phyloP scores from a whole-genome alignment of 2,113 vertebrate genomes.

The Aegithalos caudatus region DNA sequence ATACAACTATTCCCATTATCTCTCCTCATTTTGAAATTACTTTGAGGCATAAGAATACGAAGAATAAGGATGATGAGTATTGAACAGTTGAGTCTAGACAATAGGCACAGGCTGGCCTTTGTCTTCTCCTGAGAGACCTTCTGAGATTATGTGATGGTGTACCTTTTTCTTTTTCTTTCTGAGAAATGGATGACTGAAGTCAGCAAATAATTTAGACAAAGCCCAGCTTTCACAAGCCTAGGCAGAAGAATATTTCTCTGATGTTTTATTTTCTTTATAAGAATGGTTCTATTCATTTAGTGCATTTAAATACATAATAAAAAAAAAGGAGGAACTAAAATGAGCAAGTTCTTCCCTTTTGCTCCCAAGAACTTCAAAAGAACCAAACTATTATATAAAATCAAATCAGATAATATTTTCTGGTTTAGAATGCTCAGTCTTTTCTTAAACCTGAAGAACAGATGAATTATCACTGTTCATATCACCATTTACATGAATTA shows the following conservation, averaged over 20 bases:
- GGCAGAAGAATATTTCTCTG: neutral
- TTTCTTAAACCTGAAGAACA: neutral
- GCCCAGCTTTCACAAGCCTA: neutral
- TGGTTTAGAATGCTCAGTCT: neutral
- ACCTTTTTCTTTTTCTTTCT: neutral
- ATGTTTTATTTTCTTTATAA: neutral
- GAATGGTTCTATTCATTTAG: neutral
- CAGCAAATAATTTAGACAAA: conserved; percentile 41
- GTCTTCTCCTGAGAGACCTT: conserved; percentile 5
- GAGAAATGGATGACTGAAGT: conserved; percentile 24
- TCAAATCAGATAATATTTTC: neutral
- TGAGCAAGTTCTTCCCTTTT: neutral
- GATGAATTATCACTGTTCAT: neutral
- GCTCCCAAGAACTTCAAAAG: neutral
- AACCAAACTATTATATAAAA: neutral
- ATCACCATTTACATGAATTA: neutral
- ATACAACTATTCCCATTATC: neutral
- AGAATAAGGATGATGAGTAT: conserved; percentile 16
- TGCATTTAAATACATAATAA: neutral
- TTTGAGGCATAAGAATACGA: conserved; percentile 18
- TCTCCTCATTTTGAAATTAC: conserved; percentile 13
- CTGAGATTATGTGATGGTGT: neutral
- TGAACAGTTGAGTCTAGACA: neutral
- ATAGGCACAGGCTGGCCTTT: conserved; percentile 12
- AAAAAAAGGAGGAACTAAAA: neutral